Evolutionary conservation across 2,797 vertebrate genomes (phyloP).

Genomic region (Picus viridis): DNA sequence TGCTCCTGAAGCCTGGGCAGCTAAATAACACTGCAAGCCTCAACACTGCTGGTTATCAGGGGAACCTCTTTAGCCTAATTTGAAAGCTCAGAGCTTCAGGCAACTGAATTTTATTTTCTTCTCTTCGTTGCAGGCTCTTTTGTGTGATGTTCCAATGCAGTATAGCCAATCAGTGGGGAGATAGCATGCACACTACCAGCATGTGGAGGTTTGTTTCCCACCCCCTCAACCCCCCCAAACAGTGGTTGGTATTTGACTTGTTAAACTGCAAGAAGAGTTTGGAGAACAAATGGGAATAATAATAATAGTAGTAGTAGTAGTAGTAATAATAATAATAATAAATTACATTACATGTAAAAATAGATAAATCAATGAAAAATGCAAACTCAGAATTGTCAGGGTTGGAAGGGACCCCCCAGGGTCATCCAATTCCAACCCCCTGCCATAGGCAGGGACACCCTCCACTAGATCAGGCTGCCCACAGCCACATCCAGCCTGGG

Average conservation of each 20-base stretch:
- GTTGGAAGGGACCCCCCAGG: too few relatives aligned
- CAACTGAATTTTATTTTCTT: constrained; percentile 39
- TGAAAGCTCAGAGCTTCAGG: constrained; percentile 80
- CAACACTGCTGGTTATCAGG: constrained; percentile 74
- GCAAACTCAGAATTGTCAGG: too few relatives aligned
- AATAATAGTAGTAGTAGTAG: too few relatives aligned
- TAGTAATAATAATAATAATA: too few relatives aligned
- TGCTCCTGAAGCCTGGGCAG: constrained; percentile 35
- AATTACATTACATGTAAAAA: too few relatives aligned
- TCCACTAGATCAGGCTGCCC: too few relatives aligned
- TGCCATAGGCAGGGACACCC: too few relatives aligned
- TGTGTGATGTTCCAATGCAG: constrained; percentile 67
- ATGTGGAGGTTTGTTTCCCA: constrained; percentile 57
- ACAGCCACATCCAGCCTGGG: too few relatives aligned
- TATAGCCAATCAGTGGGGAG: constrained; percentile 74
- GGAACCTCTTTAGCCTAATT: constrained; percentile 81
- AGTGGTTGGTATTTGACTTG: constrained; percentile 81
- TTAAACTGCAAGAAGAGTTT: constrained; percentile 77
- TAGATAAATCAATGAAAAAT: too few relatives aligned
- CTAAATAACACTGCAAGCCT: constrained; percentile 75
- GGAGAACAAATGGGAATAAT: constrained; percentile 49
- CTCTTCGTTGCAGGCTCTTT: constrained; percentile 65
- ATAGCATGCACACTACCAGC: constrained; percentile 49
- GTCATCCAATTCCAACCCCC: too few relatives aligned
- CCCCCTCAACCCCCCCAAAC: neutral